Percentiles rank a stretch among this genome's conserved stretches.
Conservation (phyloP, 2,797 vertebrate genomes). For the Platalea minor region DNA sequence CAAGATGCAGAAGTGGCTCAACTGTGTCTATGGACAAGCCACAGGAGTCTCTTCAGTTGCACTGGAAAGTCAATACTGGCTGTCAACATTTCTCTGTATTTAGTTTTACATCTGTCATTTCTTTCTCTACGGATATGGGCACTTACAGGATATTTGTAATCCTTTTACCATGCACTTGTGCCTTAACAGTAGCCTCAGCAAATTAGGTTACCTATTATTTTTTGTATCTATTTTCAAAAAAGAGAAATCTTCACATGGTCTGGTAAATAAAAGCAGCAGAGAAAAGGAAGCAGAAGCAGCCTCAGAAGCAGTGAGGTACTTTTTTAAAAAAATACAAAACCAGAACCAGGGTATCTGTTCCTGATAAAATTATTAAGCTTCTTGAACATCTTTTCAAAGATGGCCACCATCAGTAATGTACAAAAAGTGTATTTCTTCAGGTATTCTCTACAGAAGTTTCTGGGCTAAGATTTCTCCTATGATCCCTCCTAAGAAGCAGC, state of each 20-base stretch:
- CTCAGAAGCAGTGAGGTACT: background rate
- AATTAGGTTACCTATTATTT: background rate
- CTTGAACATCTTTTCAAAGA: background rate
- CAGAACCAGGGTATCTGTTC: background rate
- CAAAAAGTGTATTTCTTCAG: background rate
- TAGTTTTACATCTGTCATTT: background rate
- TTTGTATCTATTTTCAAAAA: background rate
- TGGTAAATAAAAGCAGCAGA: background rate
- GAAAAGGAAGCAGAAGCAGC: background rate
- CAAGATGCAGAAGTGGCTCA: background rate
- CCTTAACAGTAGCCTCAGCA: background rate
- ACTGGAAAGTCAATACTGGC: background rate
- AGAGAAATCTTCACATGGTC: background rate
- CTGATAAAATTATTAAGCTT: background rate
- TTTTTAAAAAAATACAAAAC: background rate
- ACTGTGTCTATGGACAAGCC: background rate
- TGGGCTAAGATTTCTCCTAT: background rate
- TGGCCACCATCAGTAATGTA: background rate
- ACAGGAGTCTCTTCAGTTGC: background rate
- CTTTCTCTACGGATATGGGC: background rate
- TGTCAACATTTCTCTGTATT: background rate
- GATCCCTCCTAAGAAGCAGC: background rate
- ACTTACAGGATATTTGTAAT: background rate
- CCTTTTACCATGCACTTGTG: background rate
- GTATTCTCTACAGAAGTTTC: background rate